phyloP scores from a whole-genome alignment of 2,888 invertebrate species.

The Atrina japonica region DNA sequence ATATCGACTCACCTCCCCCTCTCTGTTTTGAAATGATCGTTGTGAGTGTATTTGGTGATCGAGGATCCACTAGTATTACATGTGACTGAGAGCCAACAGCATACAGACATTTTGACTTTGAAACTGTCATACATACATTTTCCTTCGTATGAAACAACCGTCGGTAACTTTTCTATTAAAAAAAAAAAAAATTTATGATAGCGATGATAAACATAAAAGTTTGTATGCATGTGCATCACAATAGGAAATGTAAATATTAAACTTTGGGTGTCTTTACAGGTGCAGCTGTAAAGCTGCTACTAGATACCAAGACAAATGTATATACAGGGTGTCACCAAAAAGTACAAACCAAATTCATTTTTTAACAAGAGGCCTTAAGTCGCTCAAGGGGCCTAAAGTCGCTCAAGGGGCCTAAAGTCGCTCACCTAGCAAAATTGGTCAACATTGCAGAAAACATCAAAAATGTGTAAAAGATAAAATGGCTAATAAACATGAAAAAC shows the following conservation, averaged over 20 bases:
- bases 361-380: too few species aligned
- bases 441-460: too few species aligned
- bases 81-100: constrained; percentile 97
- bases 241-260: background rate
- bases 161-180: constrained; percentile 86
- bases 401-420: too few species aligned
- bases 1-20: constrained; percentile 90
- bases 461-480: too few species aligned
- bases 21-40: constrained; percentile 91
- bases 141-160: constrained; percentile 94
- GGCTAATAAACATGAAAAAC: too few species aligned
- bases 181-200: constrained; percentile 20
- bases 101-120: constrained; percentile 90
- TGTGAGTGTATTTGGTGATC: constrained; percentile 78
- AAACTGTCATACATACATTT: constrained; percentile 94
- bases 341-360: too few species aligned
- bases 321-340: too few species aligned
- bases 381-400: too few species aligned
- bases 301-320: too few species aligned
- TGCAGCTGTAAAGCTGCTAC: too few species aligned
- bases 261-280: background rate
- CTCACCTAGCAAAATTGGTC: too few species aligned
- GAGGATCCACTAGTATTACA: constrained; percentile 93
- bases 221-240: background rate
- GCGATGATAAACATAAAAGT: background rate